These are phyloP conservation scores for Pristionchus maxplancki DNA, from an alignment of 2,888 invertebrate genomes.

Conservation along the genomic window DNA sequence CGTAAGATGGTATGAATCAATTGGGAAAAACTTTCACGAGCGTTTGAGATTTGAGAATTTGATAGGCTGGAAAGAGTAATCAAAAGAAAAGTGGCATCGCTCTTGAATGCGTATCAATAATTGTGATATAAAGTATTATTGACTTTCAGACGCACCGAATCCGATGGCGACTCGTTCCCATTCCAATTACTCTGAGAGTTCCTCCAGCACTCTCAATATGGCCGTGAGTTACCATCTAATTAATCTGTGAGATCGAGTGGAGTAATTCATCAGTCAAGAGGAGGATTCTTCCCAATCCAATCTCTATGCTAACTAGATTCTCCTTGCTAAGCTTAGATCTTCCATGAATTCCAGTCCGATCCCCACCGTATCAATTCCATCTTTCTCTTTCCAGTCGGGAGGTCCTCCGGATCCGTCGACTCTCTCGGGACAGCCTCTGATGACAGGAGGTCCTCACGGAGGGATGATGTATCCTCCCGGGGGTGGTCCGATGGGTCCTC, in stretches of 20 bases:
- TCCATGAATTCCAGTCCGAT: background rate
- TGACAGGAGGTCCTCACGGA: background rate
- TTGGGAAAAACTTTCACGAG: background rate
- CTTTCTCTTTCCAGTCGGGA: background rate
- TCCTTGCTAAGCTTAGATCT: background rate
- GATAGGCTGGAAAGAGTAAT: too few relatives aligned
- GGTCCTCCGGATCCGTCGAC: background rate
- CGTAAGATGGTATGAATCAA: background rate
- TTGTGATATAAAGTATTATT: too few relatives aligned
- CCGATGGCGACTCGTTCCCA: constrained; percentile 9
- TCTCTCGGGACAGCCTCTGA: constrained; percentile 13
- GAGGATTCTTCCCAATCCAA: background rate
- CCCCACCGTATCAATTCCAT: background rate
- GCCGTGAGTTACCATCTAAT: background rate
- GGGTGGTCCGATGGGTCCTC: constrained; percentile 3
- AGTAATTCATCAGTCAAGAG: background rate
- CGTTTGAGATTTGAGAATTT: too few relatives aligned
- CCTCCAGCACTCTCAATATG: constrained; percentile 6
- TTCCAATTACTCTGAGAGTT: constrained; percentile 49
- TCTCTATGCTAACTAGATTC: constrained; percentile 26
- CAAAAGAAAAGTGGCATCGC: too few relatives aligned
- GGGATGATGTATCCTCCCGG: constrained; percentile 1
- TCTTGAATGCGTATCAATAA: too few relatives aligned
- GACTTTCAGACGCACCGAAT: background rate
- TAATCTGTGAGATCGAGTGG: background rate